Conservation (phyloP, 2,797 vertebrate genomes). For the Neopelma chrysocephalum region DNA sequence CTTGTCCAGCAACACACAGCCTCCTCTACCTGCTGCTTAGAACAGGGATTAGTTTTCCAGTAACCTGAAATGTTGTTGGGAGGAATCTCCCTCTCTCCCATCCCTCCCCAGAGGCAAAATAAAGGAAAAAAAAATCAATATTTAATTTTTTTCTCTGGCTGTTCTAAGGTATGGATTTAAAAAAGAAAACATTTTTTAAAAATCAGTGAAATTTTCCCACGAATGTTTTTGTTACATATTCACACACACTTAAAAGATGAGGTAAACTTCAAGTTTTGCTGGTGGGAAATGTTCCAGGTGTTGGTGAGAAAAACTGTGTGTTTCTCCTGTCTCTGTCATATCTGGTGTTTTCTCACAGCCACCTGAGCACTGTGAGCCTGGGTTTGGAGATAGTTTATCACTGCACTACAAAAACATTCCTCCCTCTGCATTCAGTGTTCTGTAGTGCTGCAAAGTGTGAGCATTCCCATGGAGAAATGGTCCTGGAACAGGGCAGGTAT, state of each 20-base stretch:
- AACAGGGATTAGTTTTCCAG: neutral
- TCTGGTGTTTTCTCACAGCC: neutral
- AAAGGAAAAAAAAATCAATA: neutral
- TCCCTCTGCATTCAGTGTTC: neutral
- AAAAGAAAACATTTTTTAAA: neutral
- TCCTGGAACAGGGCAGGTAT: neutral
- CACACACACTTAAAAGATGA: neutral
- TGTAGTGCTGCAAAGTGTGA: neutral
- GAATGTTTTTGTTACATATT: neutral
- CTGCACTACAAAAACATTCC: neutral
- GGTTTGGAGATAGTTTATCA: neutral
- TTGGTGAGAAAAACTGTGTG: accelerated
- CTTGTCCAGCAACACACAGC: accelerated
- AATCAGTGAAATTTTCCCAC: neutral
- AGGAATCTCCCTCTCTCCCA: neutral
- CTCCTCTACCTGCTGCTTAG: neutral
- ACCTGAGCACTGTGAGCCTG: neutral
- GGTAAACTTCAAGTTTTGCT: neutral
- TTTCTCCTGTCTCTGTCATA: neutral
- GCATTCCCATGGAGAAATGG: neutral
- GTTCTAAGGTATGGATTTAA: neutral
- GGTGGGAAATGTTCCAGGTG: accelerated
- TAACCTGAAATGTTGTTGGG: neutral
- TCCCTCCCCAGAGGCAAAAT: neutral
- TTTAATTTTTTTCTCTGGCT: neutral